Evolutionary conservation across 2,888 invertebrate species (phyloP), one percentile per base, ranked within the genome.

Genomic region (Dynastes grantii): DNA sequence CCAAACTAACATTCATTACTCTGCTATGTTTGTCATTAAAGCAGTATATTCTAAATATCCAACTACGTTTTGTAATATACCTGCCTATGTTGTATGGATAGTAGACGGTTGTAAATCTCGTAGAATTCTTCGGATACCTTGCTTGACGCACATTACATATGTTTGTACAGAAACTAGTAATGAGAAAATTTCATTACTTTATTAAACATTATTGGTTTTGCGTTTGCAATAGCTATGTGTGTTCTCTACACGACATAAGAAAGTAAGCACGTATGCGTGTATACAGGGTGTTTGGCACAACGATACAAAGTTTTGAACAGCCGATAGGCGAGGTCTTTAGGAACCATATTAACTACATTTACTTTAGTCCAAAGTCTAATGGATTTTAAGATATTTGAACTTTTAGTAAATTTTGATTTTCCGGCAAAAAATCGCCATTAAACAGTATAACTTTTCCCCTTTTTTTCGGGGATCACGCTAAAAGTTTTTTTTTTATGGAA

Each of bases 1-100:
- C 73, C 73, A 73, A 73, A 73, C 16, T 73, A 73, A 58, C 73
- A 73, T 37, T 58, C 73, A 73, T 73, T 73, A 73, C 73, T 16
- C 58, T 32, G 73, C 73, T 22, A 40, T 55, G 73, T 73, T 73
- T 73, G 58, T 58, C 73, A 73, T 73, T 73, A 73, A 73, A 73
- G 58, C 73, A 58, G 40, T 58, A 58, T 73, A 73, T 58, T 73
- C 73, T 73, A 73, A 73, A 73, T 73, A 58, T 73, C 58, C 37
- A 40, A 40, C 37, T 40, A 40, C 6, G 73, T 73, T 73, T 40
- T 37, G 58, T 58, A 73, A 71, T 67, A 64, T 64, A 22, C 45
- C 65, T 67, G 37, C 65, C 65, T 16, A 71, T 71, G 55, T 58
- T 55, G 55, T 55, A 55, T 40, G 58, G 58, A 55, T 58, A 58